A percentile compares a stretch with the other conserved stretches of the same genome.
phyloP scores from a whole-genome alignment of 2,113 vertebrate species.

The Pycnonotus jocosus region DNA sequence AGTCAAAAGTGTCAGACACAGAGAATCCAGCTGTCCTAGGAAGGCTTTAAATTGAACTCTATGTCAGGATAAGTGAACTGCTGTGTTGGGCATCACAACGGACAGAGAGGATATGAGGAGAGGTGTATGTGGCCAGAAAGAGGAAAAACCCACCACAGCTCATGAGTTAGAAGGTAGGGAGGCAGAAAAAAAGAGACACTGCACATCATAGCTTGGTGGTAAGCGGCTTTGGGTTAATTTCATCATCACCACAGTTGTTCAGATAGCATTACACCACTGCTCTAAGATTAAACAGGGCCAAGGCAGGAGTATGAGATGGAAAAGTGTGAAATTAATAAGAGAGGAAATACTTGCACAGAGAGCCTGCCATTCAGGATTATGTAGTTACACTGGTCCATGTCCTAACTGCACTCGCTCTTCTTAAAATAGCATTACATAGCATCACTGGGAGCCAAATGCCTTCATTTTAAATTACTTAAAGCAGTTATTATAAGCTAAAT shows the following conservation, averaged over 20 bases:
- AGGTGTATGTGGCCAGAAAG: not conserved
- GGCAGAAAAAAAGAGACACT: not conserved
- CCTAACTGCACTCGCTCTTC: fast-evolving
- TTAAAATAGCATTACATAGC: not conserved
- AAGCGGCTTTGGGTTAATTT: not conserved
- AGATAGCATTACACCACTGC: not conserved
- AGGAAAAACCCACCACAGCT: fast-evolving
- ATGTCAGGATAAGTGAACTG: not conserved
- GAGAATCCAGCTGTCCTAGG: not conserved
- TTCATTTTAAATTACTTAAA: not conserved
- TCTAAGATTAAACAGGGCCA: not conserved
- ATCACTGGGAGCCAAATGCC: not conserved
- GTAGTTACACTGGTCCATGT: not conserved
- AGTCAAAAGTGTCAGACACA: not conserved
- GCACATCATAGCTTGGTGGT: not conserved
- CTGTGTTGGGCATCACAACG: not conserved
- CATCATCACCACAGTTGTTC: not conserved
- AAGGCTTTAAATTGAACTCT: not conserved
- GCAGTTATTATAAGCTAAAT: not conserved
- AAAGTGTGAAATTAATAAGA: not conserved
- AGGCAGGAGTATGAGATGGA: not conserved
- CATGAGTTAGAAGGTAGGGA: not conserved
- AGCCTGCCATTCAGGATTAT: not conserved
- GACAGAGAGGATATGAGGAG: not conserved
- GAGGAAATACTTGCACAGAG: not conserved